phyloP scores from a whole-genome alignment of 2,797 vertebrate species.

The Intellagama lesueurii region DNA sequence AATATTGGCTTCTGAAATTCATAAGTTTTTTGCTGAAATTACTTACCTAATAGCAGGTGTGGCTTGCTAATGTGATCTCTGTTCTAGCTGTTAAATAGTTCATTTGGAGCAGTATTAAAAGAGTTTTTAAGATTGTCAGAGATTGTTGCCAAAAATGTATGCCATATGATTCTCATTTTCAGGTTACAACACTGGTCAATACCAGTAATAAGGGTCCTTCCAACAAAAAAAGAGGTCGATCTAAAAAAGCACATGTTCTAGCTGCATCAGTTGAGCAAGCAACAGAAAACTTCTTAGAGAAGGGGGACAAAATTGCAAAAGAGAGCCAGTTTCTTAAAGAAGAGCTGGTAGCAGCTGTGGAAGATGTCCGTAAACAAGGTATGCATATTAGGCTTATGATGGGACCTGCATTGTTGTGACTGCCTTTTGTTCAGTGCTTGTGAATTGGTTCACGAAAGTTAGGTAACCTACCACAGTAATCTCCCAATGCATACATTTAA shows the following conservation, averaged over 20 bases:
- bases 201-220: constrained; percentile 98
- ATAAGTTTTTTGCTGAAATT: not conserved
- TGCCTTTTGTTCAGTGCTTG: not conserved
- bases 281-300: constrained; percentile 97
- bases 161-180: not conserved
- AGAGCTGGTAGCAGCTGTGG: constrained; percentile 94
- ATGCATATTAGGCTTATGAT: not conserved
- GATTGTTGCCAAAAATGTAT: constrained; percentile 21
- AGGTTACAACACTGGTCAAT: constrained; percentile 98
- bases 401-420: not conserved
- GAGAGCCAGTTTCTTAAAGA: constrained; percentile 98
- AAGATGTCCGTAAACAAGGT: constrained; percentile 99
- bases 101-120: not conserved
- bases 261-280: constrained; percentile 97
- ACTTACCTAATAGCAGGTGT: not conserved
- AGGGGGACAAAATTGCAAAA: constrained; percentile 98
- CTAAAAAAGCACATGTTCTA: constrained; percentile 98
- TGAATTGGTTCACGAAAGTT: not conserved
- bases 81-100: not conserved
- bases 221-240: constrained; percentile 98
- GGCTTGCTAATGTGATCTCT: not conserved
- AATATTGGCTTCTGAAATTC: not conserved
- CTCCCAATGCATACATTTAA: not conserved
- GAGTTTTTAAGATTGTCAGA: constrained; percentile 29
- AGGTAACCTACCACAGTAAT: no score